Base-by-base conservation (phyloP, 2,113 vertebrate genomes). In the Terrapene triunguis region DNA sequence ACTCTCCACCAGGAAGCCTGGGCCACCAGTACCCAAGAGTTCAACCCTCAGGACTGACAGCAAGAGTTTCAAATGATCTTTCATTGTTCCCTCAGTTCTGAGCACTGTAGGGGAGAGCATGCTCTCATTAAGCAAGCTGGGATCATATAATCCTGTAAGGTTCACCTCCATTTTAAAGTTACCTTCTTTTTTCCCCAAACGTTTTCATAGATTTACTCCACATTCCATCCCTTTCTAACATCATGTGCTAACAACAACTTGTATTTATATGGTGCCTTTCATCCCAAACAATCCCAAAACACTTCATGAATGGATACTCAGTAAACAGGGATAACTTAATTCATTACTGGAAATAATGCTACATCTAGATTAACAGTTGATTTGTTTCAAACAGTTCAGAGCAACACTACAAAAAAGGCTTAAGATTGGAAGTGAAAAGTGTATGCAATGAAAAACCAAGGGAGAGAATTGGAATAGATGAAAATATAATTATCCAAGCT, bases 251-350 rank as follows among this genome's bases (percentile, higher is more conserved):
- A 79, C 44, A 24, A 79, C 44, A 69, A 69, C 32, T 69, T 32
- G 65, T 69, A 69, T n/a, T 69, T 69, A 82, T 69, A 69, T 69
- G 84, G 88, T 5, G 42, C 14, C 94, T 29, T 87, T 92, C 1
- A 10, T 62, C 38, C 82, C 42, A 44, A 92, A 62, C 10, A n/a
- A 21, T 76, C 59, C 92, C 59, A 25, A 29, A 94, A 72, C 55
- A 94, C 87, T 62, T 89, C 32, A 72, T 80, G 78, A 89, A 93
- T 51, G 0, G 5, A 81, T 88, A 95, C 72, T 83, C 93, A 90
- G 90, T 54, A 87, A 93, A 95, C 88, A 19, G 17, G 80, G 95
- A 92, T 84, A 92, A 89, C 92, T 95, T 86, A 17, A 89, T 88
- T 95, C 1, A 2, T 80, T 86, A 32, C 35, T 92, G 83, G 38